phyloP scores from a whole-genome alignment of 2,113 vertebrate species.

The Empidonax traillii region DNA sequence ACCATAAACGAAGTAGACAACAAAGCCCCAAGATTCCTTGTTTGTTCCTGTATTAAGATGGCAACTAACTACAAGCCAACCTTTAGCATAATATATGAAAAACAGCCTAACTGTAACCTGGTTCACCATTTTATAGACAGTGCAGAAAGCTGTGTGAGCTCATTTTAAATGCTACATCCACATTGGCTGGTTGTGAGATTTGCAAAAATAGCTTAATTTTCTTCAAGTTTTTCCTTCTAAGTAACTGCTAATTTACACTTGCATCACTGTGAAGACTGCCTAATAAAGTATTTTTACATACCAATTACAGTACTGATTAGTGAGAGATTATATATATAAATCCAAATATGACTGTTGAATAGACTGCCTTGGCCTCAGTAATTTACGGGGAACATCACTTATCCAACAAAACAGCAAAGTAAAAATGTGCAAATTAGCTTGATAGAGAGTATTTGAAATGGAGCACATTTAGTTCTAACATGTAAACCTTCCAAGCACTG shows the following conservation, averaged over 20 bases:
- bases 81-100: background rate
- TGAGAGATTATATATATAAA: background rate
- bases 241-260: background rate
- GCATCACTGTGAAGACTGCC: background rate
- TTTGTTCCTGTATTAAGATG: background rate
- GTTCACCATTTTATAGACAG: background rate
- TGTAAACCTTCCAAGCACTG: accelerated
- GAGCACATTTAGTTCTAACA: background rate
- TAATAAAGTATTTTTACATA: background rate
- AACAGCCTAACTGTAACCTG: background rate
- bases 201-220: background rate
- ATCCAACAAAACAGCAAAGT: background rate
- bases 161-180: background rate
- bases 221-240: background rate
- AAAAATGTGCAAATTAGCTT: background rate
- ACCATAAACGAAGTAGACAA: background rate
- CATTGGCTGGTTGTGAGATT: accelerated
- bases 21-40: background rate
- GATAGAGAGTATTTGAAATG: background rate
- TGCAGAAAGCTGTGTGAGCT: background rate
- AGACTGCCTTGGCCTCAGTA: background rate
- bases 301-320: background rate
- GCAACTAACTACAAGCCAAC: background rate
- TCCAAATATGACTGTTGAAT: background rate
- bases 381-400: background rate